Evolutionary conservation across 2,113 vertebrate species (phyloP).

Genomic region (Trichomycterus rosablanca): DNA sequence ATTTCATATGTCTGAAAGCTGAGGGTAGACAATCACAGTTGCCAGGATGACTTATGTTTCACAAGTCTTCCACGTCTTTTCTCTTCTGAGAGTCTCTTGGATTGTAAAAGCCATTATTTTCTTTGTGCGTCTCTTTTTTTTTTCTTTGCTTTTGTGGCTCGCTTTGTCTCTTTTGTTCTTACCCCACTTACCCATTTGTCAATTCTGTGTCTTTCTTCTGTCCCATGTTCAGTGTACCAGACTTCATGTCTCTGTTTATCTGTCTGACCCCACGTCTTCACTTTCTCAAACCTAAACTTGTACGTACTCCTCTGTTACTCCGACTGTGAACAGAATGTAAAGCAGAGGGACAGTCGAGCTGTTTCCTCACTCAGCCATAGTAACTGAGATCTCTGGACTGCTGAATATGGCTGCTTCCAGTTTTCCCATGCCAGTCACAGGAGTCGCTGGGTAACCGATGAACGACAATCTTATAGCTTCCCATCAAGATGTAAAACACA

Average conservation of each 20-base stretch:
- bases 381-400: slow-evolving; percentile 24
- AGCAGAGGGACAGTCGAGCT: slow-evolving; percentile 30
- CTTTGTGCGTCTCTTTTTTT: background rate
- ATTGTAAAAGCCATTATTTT: background rate
- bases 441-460: too few species aligned
- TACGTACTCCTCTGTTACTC: background rate
- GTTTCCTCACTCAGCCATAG: slow-evolving; percentile 34
- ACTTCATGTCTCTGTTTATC: background rate
- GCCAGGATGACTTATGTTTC: too few species aligned
- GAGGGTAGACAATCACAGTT: too few species aligned
- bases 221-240: background rate
- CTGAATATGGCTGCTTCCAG: background rate
- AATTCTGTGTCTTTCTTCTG: background rate
- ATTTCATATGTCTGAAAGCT: too few species aligned
- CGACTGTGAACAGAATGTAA: slow-evolving; percentile 17
- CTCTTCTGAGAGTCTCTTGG: background rate
- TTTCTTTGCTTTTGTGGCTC: background rate
- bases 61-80: too few species aligned
- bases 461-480: too few species aligned
- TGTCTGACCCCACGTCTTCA: background rate
- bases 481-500: too few species aligned
- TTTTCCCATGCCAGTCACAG: slow-evolving; percentile 11
- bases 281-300: background rate
- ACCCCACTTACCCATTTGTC: too few species aligned
- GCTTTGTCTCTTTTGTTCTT: background rate